Evolutionary conservation across 2,797 vertebrate species (phyloP).

Genomic region (Helostoma temminkii): DNA sequence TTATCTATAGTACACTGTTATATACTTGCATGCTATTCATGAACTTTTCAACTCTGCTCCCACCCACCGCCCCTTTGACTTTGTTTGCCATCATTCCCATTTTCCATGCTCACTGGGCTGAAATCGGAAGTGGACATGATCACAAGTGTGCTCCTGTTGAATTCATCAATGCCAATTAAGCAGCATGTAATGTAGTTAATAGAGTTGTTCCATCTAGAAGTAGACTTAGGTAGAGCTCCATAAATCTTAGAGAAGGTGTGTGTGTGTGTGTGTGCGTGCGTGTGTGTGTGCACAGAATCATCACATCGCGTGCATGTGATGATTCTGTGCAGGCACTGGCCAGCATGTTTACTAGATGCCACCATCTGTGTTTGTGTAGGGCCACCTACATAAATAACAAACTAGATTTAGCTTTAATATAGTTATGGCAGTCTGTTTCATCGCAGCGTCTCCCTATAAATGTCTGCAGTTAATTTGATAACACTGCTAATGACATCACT

Average conservation of each 20-base stretch:
- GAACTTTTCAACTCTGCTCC: conserved; percentile 63
- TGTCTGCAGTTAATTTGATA: conserved; percentile 74
- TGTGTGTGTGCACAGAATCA: conserved; percentile 30
- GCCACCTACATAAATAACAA: conserved; percentile 79
- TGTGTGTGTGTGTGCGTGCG: conserved; percentile 26
- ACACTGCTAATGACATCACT: conserved; percentile 65
- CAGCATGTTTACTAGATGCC: conserved; percentile 62
- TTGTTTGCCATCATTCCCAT: conserved; percentile 51
- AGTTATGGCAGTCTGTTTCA: conserved; percentile 80
- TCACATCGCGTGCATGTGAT: conserved; percentile 26
- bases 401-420: conserved; percentile 78
- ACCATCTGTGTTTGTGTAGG: conserved; percentile 68
- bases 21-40: conserved; percentile 21
- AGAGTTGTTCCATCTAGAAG: conserved; percentile 76
- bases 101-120: conserved; percentile 58
- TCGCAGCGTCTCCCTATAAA: conserved; percentile 70
- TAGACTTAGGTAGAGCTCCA: conserved; percentile 63
- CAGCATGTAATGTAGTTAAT: conserved; percentile 80
- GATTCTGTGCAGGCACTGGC: conserved; percentile 28
- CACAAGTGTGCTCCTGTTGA: conserved; percentile 68
- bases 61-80: neutral
- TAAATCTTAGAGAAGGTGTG: conserved; percentile 52
- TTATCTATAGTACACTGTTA: conserved; percentile 12
- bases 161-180: conserved; percentile 81
- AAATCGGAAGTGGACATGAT: conserved; percentile 74